phyloP scores from a whole-genome alignment of 2,113 vertebrate species.

The Lichenostomus cassidix region DNA sequence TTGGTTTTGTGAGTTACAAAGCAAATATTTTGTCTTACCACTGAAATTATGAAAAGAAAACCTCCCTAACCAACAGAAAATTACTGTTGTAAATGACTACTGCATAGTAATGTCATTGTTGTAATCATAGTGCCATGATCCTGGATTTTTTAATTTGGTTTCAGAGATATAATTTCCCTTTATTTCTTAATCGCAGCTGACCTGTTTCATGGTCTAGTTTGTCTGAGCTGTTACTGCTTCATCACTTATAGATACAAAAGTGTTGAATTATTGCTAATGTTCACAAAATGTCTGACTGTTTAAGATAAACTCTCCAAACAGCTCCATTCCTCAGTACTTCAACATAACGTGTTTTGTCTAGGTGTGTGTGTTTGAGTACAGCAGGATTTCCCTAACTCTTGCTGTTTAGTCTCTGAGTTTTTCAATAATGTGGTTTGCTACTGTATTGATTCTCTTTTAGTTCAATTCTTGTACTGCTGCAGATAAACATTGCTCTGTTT shows the following conservation, averaged over 20 bases:
- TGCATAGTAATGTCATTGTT: not conserved
- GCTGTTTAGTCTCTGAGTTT: not conserved
- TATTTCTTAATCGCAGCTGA: not conserved
- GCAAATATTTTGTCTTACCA: not conserved
- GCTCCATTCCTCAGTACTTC: not conserved
- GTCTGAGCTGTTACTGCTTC: not conserved
- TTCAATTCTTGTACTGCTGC: not conserved
- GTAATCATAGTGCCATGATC: not conserved
- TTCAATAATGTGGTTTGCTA: not conserved
- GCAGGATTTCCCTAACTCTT: not conserved
- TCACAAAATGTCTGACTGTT: not conserved
- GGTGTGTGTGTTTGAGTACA: not conserved
- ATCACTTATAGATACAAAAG: not conserved
- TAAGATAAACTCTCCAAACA: not conserved
- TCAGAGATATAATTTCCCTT: not conserved
- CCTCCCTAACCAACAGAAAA: not conserved
- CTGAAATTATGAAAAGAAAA: not conserved
- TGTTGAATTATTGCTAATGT: not conserved
- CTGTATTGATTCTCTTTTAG: not conserved
- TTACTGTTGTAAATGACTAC: not conserved
- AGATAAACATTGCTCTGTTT: constrained; percentile 28
- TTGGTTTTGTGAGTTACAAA: not conserved
- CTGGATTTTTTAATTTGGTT: not conserved
- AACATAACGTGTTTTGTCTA: not conserved
- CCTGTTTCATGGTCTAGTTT: not conserved